These are phyloP conservation scores for Brachionus manjavacas DNA, from an alignment of 1,140 invertebrate species.

Conservation along the genomic window DNA sequence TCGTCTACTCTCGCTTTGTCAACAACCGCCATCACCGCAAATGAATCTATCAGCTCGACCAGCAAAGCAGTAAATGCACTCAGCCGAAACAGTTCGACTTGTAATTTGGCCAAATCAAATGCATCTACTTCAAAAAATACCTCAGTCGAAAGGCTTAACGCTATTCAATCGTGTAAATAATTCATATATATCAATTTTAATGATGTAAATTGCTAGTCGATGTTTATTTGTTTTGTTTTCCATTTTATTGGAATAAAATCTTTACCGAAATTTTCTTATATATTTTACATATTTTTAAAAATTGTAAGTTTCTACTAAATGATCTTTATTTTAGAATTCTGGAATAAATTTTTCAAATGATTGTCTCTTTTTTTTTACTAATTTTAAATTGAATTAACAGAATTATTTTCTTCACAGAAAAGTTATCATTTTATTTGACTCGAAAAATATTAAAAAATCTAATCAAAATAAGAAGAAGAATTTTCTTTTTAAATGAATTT, in stretches of 20 bases:
- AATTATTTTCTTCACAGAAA: too few species aligned
- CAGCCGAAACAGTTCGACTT: background rate
- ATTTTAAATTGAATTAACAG: too few species aligned
- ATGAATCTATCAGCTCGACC: background rate
- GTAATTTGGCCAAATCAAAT: background rate
- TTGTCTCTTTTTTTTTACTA: background rate
- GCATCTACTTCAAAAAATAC: background rate
- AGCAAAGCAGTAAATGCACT: background rate
- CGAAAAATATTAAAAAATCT: background rate
- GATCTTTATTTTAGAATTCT: background rate
- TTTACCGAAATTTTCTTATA: background rate
- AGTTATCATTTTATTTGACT: background rate
- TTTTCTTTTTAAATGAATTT: too few species aligned
- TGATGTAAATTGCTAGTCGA: constrained; percentile 26
- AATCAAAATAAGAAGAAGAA: too few species aligned
- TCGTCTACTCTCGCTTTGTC: background rate
- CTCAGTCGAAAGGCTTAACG: background rate
- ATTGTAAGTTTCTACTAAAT: background rate
- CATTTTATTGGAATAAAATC: background rate
- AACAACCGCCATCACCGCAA: background rate
- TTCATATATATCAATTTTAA: background rate
- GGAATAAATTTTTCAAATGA: background rate
- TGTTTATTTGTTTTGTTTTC: constrained; percentile 19
- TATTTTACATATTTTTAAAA: background rate
- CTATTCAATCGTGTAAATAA: background rate